Evolutionary conservation across 2,888 invertebrate species (phyloP).

Genomic region (Achlya flavicornis): DNA sequence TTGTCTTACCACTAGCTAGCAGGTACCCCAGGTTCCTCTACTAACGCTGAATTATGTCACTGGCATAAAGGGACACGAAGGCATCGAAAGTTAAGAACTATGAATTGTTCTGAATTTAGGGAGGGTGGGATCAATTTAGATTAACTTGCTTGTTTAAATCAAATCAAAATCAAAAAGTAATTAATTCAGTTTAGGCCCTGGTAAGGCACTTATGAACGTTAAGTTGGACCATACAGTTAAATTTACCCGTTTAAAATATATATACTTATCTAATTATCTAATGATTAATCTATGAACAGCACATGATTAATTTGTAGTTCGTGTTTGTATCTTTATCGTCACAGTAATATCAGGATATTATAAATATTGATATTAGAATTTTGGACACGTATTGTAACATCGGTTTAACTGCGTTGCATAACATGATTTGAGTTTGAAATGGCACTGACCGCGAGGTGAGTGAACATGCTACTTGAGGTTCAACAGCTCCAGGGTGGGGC

Average conservation of each 20-base stretch:
- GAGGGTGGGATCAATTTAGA: too few relatives aligned
- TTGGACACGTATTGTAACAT: neutral
- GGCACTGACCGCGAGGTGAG: conserved; percentile 63
- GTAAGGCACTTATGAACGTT: too few relatives aligned
- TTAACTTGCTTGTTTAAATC: too few relatives aligned
- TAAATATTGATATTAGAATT: neutral
- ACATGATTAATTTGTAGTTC: too few relatives aligned
- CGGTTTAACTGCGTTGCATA: conserved; percentile 34
- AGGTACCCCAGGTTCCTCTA: conserved; percentile 33
- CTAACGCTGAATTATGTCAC: conserved; percentile 54
- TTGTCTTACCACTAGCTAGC: conserved; percentile 50
- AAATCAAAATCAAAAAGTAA: too few relatives aligned
- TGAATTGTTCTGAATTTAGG: too few relatives aligned
- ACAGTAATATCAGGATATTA: neutral
- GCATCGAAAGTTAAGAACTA: neutral
- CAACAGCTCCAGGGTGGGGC: conserved; percentile 56
- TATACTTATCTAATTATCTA: too few relatives aligned
- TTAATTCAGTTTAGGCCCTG: too few relatives aligned
- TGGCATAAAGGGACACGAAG: conserved; percentile 34
- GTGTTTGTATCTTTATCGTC: too few relatives aligned
- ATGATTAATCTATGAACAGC: too few relatives aligned
- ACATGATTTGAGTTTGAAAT: conserved; percentile 44
- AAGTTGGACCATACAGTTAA: too few relatives aligned
- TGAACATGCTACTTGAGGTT: conserved; percentile 55
- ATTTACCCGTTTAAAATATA: too few relatives aligned